phyloP scores from a whole-genome alignment of 64 coral and sea anemone species.

The Stichodactyla mertensii region DNA sequence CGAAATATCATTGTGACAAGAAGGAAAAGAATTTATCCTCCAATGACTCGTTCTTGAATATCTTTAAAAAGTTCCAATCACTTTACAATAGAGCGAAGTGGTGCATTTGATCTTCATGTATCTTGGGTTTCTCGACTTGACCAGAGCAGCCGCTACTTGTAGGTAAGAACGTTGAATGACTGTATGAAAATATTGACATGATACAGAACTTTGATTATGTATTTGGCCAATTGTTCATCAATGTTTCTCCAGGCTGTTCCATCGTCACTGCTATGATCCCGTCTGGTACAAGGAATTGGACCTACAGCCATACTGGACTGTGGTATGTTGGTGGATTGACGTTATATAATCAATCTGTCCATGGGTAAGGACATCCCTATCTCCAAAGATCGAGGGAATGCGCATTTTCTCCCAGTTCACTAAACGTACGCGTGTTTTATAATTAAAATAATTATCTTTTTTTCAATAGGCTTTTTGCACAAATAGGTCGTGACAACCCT shows the following conservation, averaged over 20 bases:
- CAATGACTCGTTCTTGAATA: too few relatives aligned
- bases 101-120: constrained; percentile 88
- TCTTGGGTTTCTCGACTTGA: constrained; percentile 61
- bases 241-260: constrained; percentile 53
- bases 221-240: background rate
- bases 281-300: constrained; percentile 94
- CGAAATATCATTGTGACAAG: too few relatives aligned
- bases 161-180: constrained; percentile 38
- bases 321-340: constrained; percentile 25
- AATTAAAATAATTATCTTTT: too few relatives aligned
- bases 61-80: too few relatives aligned
- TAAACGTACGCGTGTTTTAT: too few relatives aligned
- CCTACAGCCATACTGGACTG: constrained; percentile 79
- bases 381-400: too few relatives aligned
- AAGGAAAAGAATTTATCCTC: too few relatives aligned
- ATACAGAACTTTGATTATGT: background rate
- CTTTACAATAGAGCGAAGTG: constrained; percentile 59
- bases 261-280: constrained; percentile 76
- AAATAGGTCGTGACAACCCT: too few relatives aligned
- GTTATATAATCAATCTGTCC: background rate
- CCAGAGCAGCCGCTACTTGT: constrained; percentile 76
- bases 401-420: too few relatives aligned
- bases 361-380: too few relatives aligned
- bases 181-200: too few relatives aligned
- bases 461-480: too few relatives aligned